Evolutionary conservation across 2,888 invertebrate genomes (phyloP), one percentile per base, ranked within the genome.

Genomic region (Watsonalla cultraria): DNA sequence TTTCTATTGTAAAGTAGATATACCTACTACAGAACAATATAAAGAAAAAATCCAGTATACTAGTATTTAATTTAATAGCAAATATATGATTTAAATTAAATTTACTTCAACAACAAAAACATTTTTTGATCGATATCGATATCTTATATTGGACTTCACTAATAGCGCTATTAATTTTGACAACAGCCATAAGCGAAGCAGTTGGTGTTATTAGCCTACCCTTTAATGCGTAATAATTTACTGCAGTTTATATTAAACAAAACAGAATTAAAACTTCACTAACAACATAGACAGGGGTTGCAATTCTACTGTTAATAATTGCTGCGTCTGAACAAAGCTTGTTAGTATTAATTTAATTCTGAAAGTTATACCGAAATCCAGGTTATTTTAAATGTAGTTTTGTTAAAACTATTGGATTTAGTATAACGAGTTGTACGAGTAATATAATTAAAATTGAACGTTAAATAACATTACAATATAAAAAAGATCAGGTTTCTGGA

Each of bases 181-280:
- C 84, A 81, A 78, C 79, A 74, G 78, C 84, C 82, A 80, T 84
- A 84, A 86, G 83, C 84, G 82, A 81, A 78, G 80, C 83, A 84
- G 84, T 85, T 81, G 84, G 79, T 74, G 80, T 85, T 89, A 88
- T 89, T 87, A 86, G 86, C 86, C 80, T 75, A 83, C 85, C 88
- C 86, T 82, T 87, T 86, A 88, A 88, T 86, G 81, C 79, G 82
- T 84, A 81, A 87, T 89, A 87, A 89, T 88, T 89, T 89, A 89
- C 85, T 87, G 84, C 86, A 85, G 80, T 84, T 84, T 81, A 84
- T 86, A 87, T 85, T 85, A 85, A 84, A 84, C 84, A 86, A 86
- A 88, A 86, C 84, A 84, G 78, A 82, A 84, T 88, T 85, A 83
- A 86, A 88, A 87, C 81, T 86, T 86, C 77, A 70, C 74, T 78